A percentile compares a stretch with the other conserved stretches of the same genome.
phyloP scores from a whole-genome alignment of 2,797 vertebrate genomes.

The Coccyzus lansbergi region DNA sequence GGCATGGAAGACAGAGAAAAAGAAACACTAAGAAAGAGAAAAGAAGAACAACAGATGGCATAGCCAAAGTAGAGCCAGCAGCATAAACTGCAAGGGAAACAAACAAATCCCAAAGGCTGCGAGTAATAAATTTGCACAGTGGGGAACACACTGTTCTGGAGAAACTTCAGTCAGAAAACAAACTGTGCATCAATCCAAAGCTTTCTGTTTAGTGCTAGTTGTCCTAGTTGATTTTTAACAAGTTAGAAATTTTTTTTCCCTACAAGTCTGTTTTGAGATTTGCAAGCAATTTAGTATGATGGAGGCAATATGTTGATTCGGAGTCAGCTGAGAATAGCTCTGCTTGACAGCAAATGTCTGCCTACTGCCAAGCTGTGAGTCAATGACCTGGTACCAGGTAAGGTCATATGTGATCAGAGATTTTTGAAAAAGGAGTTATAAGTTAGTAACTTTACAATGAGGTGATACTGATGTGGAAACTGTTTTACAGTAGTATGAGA shows the following conservation, averaged over 20 bases:
- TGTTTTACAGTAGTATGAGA: background rate
- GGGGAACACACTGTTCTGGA: conserved; percentile 42
- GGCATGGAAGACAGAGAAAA: conserved; percentile 15
- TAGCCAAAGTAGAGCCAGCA: conserved; percentile 38
- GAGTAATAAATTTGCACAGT: conserved; percentile 64
- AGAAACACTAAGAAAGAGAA: conserved; percentile 18
- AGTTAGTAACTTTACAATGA: background rate
- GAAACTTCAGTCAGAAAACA: conserved; percentile 51
- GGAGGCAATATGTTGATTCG: background rate
- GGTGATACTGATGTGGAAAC: background rate
- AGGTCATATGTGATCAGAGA: background rate
- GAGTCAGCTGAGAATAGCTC: background rate
- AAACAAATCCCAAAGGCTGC: conserved; percentile 64
- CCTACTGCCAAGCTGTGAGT: background rate
- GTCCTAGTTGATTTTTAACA: conserved; percentile 38
- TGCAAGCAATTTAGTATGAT: background rate
- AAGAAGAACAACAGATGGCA: conserved; percentile 65
- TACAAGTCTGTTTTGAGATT: background rate
- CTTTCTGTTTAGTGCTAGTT: conserved; percentile 25
- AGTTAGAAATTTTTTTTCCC: background rate
- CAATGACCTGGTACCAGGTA: background rate
- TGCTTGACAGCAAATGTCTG: background rate
- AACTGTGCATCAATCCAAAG: conserved; percentile 34
- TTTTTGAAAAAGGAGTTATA: background rate
- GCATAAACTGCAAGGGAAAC: conserved; percentile 60